Conservation (phyloP, 1,140 invertebrate genomes). For the Aphelenchoides besseyi region DNA sequence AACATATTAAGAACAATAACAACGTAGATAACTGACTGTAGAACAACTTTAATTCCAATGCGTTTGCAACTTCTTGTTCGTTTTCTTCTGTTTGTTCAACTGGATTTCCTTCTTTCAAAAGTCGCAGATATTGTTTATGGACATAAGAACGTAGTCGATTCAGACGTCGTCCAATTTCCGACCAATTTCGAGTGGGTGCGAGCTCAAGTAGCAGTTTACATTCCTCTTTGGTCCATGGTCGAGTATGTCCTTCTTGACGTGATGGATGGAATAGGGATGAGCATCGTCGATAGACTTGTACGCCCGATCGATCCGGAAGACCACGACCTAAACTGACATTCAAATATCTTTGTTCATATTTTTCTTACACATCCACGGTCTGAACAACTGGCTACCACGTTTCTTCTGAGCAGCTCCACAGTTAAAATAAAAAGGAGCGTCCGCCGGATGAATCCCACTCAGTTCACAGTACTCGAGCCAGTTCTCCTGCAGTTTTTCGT, state of each 20-base stretch:
- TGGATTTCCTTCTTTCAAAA: not conserved
- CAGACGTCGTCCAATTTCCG: not conserved
- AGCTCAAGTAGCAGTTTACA: not conserved
- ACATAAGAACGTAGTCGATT: not conserved
- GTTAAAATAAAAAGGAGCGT: not conserved
- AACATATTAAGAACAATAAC: not conserved
- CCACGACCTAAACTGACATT: slow-evolving; percentile 10
- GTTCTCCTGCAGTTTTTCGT: slow-evolving; percentile 6
- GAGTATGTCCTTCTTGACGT: not conserved
- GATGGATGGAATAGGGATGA: not conserved
- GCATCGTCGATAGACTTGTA: slow-evolving; percentile 1
- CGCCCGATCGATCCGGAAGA: slow-evolving; percentile 6
- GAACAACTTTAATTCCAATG: not conserved
- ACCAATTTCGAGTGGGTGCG: slow-evolving; percentile 1
- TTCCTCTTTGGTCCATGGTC: slow-evolving; percentile 12
- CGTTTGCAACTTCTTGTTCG: not conserved
- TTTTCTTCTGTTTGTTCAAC: not conserved
- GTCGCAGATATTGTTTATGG: not conserved
- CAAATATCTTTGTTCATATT: not conserved
- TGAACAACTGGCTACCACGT: not conserved
- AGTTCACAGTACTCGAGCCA: slow-evolving; percentile 22
- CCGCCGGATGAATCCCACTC: not conserved
- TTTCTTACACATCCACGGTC: slow-evolving; percentile 8
- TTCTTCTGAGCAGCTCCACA: not conserved
- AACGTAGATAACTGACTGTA: slow-evolving; percentile 9